A percentile compares a stretch with the other conserved stretches of the same genome.
These are phyloP conservation scores for Penelope pileata DNA, from an alignment of 2,113 vertebrate genomes.

Conservation along the genomic window DNA sequence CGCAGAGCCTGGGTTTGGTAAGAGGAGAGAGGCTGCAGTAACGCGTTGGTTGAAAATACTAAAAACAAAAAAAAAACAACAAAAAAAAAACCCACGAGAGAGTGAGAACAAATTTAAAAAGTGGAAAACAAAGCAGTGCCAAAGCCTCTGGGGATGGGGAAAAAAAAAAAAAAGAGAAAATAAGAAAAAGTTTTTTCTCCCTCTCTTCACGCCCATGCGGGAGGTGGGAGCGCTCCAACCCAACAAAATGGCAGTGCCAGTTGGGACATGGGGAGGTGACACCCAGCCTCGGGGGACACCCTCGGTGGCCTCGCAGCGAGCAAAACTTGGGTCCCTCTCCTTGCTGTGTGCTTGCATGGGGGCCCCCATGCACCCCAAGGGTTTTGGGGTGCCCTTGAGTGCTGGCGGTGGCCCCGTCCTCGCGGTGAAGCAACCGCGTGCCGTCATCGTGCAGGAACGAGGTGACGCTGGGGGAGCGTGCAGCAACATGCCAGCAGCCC, in stretches of 20 bases:
- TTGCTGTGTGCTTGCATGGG: too few species aligned
- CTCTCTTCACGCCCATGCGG: background rate
- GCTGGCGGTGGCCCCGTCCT: background rate
- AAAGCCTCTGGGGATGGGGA: background rate
- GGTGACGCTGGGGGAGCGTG: background rate
- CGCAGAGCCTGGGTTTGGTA: constrained; percentile 30
- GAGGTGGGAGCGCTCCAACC: background rate
- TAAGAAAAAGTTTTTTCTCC: too few species aligned
- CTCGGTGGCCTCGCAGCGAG: fast-evolving
- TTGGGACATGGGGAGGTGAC: fast-evolving
- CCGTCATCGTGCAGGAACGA: background rate
- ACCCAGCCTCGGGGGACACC: background rate
- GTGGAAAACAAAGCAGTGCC: background rate
- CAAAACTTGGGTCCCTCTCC: fast-evolving
- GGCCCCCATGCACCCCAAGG: fast-evolving
- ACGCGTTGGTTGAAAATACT: constrained; percentile 4
- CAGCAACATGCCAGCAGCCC: background rate
- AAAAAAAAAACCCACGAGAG: background rate
- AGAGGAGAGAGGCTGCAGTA: background rate
- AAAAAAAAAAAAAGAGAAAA: background rate
- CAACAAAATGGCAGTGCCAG: too few species aligned
- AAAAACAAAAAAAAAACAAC: background rate
- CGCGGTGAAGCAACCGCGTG: background rate
- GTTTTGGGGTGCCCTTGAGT: too few species aligned
- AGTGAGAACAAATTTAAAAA: background rate